These are phyloP conservation scores for Elephantulus edwardii DNA, from an alignment of 2,113 vertebrate genomes.

Conservation along the genomic window DNA sequence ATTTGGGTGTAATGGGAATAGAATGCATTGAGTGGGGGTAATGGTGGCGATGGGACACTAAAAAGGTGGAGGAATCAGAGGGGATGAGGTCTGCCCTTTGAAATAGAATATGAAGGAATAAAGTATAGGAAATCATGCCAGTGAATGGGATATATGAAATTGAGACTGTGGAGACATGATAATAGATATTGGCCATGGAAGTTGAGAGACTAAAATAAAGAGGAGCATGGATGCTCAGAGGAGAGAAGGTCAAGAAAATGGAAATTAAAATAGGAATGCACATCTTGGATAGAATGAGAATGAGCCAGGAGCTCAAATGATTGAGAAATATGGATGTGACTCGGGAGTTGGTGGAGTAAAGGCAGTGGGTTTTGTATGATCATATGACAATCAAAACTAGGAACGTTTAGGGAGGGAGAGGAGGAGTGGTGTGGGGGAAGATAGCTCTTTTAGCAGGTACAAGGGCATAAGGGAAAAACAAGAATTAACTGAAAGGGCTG, in stretches of 20 bases:
- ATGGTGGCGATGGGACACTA: neutral
- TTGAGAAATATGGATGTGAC: neutral
- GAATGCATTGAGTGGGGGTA: neutral
- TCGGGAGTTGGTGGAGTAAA: neutral
- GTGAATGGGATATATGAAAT: neutral
- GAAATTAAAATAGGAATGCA: neutral
- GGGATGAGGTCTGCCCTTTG: neutral
- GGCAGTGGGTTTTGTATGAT: too few species aligned
- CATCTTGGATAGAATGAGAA: neutral
- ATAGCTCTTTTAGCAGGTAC: neutral
- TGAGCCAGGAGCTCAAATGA: neutral
- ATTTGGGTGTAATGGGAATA: neutral
- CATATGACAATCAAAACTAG: neutral
- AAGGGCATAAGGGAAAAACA: neutral
- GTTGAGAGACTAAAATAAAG: neutral
- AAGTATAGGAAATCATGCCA: neutral
- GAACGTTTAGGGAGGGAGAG: neutral
- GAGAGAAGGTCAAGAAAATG: neutral
- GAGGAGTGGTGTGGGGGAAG: neutral
- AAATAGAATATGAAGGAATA: neutral
- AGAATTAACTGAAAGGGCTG: neutral
- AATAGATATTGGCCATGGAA: neutral
- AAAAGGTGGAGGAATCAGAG: conserved; percentile 3
- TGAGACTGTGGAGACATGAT: neutral
- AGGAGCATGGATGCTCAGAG: neutral